A percentile compares a stretch with the other conserved stretches of the same genome.
Evolutionary conservation across 2,888 invertebrate species (phyloP).

Genomic region (Pimpla rufipes): DNA sequence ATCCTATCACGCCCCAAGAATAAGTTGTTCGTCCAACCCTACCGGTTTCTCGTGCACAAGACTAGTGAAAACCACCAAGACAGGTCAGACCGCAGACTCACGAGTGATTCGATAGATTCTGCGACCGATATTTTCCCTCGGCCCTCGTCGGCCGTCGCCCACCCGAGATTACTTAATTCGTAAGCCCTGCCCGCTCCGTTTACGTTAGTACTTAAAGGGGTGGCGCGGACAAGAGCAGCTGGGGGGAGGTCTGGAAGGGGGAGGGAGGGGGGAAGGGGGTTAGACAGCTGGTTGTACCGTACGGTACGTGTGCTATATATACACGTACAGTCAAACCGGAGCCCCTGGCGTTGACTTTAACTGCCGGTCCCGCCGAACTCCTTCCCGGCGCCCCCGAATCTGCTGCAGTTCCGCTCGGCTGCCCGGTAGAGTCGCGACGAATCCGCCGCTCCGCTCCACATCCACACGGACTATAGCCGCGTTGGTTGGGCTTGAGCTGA

Average conservation of each 20-base stretch:
- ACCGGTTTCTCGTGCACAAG: no score
- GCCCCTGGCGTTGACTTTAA: slow-evolving; percentile 82
- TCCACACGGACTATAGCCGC: slow-evolving; percentile 14
- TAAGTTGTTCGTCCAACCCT: no score
- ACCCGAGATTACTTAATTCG: slow-evolving; percentile 76
- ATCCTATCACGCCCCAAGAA: no score
- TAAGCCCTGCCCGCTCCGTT: slow-evolving; percentile 79
- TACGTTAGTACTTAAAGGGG: slow-evolving; percentile 81
- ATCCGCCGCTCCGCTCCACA: slow-evolving; percentile 10
- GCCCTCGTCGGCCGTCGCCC: slow-evolving; percentile 1
- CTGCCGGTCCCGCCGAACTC: slow-evolving; percentile 78
- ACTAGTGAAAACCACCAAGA: no score
- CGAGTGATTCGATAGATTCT: not conserved
- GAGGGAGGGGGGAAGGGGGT: slow-evolving; percentile 66
- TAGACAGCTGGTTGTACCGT: slow-evolving; percentile 41
- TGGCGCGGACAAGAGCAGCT: slow-evolving; percentile 71
- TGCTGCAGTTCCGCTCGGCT: slow-evolving; percentile 37
- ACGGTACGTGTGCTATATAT: not conserved
- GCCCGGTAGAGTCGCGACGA: slow-evolving; percentile 14
- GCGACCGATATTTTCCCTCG: not conserved
- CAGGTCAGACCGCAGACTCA: no score
- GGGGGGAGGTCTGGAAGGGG: no score
- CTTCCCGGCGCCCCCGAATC: slow-evolving; percentile 51
- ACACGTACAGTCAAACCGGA: slow-evolving; percentile 15
- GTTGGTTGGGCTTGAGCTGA: slow-evolving; percentile 34